Base-by-base conservation (phyloP, 2,888 invertebrate genomes). In the Polymixis flavicincta region DNA sequence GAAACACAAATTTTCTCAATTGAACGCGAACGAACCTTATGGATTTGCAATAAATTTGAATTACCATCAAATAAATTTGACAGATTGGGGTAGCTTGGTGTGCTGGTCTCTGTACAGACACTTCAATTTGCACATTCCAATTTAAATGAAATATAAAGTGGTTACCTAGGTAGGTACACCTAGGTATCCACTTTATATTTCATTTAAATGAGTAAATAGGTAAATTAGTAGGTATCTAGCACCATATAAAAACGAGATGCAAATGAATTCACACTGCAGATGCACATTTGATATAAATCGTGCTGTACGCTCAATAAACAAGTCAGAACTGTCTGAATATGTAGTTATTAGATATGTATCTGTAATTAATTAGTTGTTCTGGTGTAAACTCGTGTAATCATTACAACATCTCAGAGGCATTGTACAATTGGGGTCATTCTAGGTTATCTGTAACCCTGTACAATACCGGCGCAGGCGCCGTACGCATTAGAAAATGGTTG, bases 401-500 rank as follows among this genome's bases (percentile, higher is more conserved):
- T 79, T 76, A 60, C 74, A 59, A 82, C 74, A 80, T 70, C 63
- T 54, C 65, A 55, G 48, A 67, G 19, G 37, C 42, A 69, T 71
- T 74, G 78, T 76, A 83, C 82, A 76, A 76, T 80, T 71, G 60
- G 73, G 83, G 73, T 85, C 82, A 67, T 25, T 71, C 17, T 65
- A 63, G 81, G 78, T 80, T 87, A 85, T 78, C 85, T 61, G 61
- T 61, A 52, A 48, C 59, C 64, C 76, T 52, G 71, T 55, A 76
- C 76, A 54, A 59, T 71, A 75, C 55, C 19, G 37, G 50, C 68
- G 60, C 70, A 25, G 28, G 19, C 28, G 71, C 37, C 13, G 52
- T 48, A 79, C 74, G 84, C 63, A 74, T 81, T 81, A 79, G 80
- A 80, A 81, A 75, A 80, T 81, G 50, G 78, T 82, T 78, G 82